Conservation (phyloP, 2,888 invertebrate genomes). For the Acrobasis consociella region DNA sequence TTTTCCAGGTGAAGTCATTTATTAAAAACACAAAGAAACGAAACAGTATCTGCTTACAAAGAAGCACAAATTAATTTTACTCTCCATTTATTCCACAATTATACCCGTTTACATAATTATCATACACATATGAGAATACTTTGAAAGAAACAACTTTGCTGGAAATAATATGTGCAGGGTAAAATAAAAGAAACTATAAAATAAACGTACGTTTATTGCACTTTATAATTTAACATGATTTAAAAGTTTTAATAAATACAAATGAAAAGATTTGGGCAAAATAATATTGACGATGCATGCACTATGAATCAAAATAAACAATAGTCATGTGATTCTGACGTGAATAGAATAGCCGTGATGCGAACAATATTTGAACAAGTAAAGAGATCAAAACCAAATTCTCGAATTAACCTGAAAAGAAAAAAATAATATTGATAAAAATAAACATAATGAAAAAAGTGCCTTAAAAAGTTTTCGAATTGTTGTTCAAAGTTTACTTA, state of each 20-base stretch:
- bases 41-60: not conserved
- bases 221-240: too few species aligned
- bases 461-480: constrained; percentile 33
- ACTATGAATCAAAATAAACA: constrained; percentile 22
- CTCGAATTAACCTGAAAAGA: constrained; percentile 32
- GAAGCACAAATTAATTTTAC: not conserved
- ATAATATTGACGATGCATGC: not conserved
- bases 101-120: not conserved
- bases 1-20: not conserved
- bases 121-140: not conserved
- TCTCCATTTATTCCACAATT: not conserved
- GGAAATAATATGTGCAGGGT: not conserved
- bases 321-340: constrained; percentile 18
- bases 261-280: not conserved
- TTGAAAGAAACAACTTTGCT: too few species aligned
- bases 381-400: constrained; percentile 24
- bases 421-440: constrained; percentile 36
- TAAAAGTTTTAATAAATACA: too few species aligned
- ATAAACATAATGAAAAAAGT: constrained; percentile 30
- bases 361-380: constrained; percentile 5
- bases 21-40: not conserved
- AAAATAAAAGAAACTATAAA: constrained; percentile 4
- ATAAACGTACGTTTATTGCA: not conserved
- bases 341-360: constrained; percentile 10
- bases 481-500: constrained; percentile 80